phyloP scores from a whole-genome alignment of 23 tunicate species.

The Trididemnum nubilum region DNA sequence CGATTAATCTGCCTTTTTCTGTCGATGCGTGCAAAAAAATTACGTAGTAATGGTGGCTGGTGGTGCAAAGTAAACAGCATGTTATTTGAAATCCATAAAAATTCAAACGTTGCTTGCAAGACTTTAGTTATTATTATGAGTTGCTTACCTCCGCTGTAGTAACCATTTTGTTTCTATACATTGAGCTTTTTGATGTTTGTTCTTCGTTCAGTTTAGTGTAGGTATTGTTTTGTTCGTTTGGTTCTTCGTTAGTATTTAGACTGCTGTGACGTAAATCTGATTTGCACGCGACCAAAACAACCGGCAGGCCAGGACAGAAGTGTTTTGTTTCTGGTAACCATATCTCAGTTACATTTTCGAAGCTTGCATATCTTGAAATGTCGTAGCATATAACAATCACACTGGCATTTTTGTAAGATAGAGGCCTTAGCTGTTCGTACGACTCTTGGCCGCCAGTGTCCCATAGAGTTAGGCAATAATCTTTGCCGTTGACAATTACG shows the following conservation, averaged over 20 bases:
- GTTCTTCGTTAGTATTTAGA: no score
- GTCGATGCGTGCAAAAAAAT: no score
- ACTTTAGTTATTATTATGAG: no score
- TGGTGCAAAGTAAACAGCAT: no score
- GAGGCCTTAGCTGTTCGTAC: constrained; percentile 83
- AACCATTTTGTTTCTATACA: not conserved
- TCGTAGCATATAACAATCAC: constrained; percentile 83
- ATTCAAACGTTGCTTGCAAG: no score
- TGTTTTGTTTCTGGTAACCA: constrained; percentile 89
- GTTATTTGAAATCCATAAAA: no score
- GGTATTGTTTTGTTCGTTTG: not conserved
- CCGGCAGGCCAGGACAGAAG: constrained; percentile 68
- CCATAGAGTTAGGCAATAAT: constrained; percentile 55
- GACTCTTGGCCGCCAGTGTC: constrained; percentile 93
- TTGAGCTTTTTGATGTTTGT: not conserved
- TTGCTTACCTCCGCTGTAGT: constrained; percentile 14
- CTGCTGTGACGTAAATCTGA: constrained; percentile 65
- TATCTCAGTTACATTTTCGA: constrained; percentile 60
- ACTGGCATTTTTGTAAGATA: constrained; percentile 77
- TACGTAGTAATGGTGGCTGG: no score
- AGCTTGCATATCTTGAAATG: constrained; percentile 68
- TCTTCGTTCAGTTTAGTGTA: not conserved
- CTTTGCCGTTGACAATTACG: constrained; percentile 23
- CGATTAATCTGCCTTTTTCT: no score
- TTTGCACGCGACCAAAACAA: constrained; percentile 76